phyloP scores from a whole-genome alignment of 2,888 invertebrate species.

The Megamerina dolium region DNA sequence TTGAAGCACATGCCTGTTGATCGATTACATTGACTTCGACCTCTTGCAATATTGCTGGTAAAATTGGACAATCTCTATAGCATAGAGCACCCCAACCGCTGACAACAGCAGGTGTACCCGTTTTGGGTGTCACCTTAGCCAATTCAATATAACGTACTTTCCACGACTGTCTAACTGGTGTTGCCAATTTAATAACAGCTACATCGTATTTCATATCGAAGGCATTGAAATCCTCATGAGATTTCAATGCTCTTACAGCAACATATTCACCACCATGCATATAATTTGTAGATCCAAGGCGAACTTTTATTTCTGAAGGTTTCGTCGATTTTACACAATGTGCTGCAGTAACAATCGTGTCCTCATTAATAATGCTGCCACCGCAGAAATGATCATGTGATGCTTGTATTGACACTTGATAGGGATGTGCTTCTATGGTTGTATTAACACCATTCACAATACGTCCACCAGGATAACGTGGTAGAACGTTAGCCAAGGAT shows the following conservation, averaged over 20 bases:
- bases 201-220: constrained; percentile 46
- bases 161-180: constrained; percentile 29
- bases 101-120: constrained; percentile 35
- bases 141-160: constrained; percentile 29
- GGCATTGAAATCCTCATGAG: constrained; percentile 38
- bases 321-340: constrained; percentile 40
- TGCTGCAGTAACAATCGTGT: constrained; percentile 48
- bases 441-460: constrained; percentile 50
- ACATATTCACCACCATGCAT: constrained; percentile 44
- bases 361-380: constrained; percentile 43
- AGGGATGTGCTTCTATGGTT: constrained; percentile 46
- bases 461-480: constrained; percentile 31
- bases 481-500: constrained; percentile 20
- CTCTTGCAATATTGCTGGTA: constrained; percentile 23
- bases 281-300: constrained; percentile 43
- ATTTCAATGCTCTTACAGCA: constrained; percentile 34
- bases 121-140: constrained; percentile 27
- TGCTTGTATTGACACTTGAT: constrained; percentile 49
- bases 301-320: constrained; percentile 31
- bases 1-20: constrained; percentile 4
- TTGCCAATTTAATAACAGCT: constrained; percentile 42
- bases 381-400: constrained; percentile 48
- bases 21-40: constrained; percentile 29
- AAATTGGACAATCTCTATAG: constrained; percentile 26
- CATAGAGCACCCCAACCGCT: constrained; percentile 46